Evolutionary conservation across 2,888 invertebrate species (phyloP).

Genomic region (Megastigmus dorsalis): DNA sequence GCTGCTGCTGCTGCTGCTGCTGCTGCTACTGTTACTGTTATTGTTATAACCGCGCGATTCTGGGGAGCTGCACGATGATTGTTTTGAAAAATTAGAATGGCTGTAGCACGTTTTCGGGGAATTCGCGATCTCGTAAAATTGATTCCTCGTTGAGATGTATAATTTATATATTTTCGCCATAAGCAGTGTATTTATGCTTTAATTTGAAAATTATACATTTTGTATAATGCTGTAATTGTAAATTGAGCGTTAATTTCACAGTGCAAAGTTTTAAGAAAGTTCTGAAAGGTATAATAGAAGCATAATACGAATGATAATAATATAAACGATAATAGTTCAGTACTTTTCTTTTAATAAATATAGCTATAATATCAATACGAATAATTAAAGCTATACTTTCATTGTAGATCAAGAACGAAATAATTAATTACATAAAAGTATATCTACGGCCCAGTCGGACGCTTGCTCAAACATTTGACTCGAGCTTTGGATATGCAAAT

Average conservation of each 20-base stretch:
- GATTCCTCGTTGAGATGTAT: neutral
- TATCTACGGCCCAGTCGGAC: neutral
- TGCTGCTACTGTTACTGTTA: too few relatives aligned
- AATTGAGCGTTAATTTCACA: neutral
- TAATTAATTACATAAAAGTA: neutral
- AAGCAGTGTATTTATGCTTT: neutral
- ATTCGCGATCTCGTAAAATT: neutral
- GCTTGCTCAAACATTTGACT: slow-evolving; percentile 60
- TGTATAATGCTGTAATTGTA: neutral
- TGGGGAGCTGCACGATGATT: neutral
- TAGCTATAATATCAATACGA: neutral
- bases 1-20: too few relatives aligned
- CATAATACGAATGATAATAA: neutral
- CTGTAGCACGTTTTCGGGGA: neutral
- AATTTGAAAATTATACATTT: neutral
- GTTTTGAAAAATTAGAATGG: slow-evolving; percentile 9
- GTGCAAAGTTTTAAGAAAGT: too few relatives aligned
- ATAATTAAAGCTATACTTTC: neutral
- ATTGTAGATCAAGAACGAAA: slow-evolving; percentile 35
- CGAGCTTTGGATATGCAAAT: slow-evolving; percentile 72
- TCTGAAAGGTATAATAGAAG: too few relatives aligned
- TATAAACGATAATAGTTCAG: neutral
- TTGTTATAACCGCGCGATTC: slow-evolving; percentile 40
- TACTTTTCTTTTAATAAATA: too few relatives aligned
- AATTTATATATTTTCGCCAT: neutral